These are phyloP conservation scores for Luperina testacea DNA, from an alignment of 2,888 invertebrate species.

Conservation along the genomic window DNA sequence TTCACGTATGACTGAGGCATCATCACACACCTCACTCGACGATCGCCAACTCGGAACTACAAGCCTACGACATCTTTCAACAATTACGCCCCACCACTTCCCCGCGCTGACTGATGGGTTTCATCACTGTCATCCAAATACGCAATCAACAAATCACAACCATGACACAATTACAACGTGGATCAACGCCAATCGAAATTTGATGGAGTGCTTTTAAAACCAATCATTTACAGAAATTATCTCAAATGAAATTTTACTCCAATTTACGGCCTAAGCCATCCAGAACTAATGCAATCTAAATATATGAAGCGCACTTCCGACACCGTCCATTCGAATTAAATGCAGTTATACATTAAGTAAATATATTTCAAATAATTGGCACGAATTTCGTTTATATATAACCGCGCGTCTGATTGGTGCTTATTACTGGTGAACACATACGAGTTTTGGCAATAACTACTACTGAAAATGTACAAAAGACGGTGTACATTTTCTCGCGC, in stretches of 20 bases:
- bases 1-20: slow-evolving; percentile 65
- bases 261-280: slow-evolving; percentile 13
- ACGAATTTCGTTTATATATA: slow-evolving; percentile 84
- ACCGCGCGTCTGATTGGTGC: slow-evolving; percentile 82
- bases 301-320: slow-evolving; percentile 50
- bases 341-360: slow-evolving; percentile 63
- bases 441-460: slow-evolving; percentile 82
- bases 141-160: slow-evolving; percentile 76
- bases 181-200: slow-evolving; percentile 76
- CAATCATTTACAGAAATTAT: slow-evolving; percentile 25
- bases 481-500: slow-evolving; percentile 75
- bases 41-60: slow-evolving; percentile 80
- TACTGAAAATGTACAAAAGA: slow-evolving; percentile 85
- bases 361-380: slow-evolving; percentile 80
- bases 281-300: slow-evolving; percentile 32
- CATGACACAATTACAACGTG: slow-evolving; percentile 81
- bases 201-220: slow-evolving; percentile 59
- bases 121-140: slow-evolving; percentile 75
- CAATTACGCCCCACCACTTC: slow-evolving; percentile 73
- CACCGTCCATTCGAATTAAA: slow-evolving; percentile 46
- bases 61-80: slow-evolving; percentile 72
- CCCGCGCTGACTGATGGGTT: slow-evolving; percentile 75
- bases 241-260: not conserved
- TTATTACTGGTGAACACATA: slow-evolving; percentile 78
- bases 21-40: slow-evolving; percentile 65